These are phyloP conservation scores for Rafetus swinhoei DNA, from an alignment of 2,113 vertebrate species.

Conservation along the genomic window DNA sequence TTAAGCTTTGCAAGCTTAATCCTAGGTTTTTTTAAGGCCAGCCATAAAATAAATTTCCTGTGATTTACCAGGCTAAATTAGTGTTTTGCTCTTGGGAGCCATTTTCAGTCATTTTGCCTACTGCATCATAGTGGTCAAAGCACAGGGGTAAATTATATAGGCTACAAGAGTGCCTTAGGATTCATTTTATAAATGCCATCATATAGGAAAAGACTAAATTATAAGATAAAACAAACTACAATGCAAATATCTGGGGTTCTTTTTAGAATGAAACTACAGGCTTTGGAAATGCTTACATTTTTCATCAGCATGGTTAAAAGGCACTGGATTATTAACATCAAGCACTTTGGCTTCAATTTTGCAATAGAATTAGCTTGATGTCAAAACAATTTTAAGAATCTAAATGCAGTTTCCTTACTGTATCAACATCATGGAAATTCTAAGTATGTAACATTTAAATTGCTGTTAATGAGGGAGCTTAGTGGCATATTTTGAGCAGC, in stretches of 20 bases:
- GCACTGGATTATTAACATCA: not conserved
- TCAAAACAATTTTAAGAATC: constrained; percentile 24
- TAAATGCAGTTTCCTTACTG: not conserved
- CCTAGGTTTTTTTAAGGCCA: not conserved
- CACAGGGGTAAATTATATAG: not conserved
- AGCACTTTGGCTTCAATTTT: not conserved
- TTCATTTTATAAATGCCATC: not conserved
- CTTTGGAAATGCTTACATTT: not conserved
- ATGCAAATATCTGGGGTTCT: not conserved
- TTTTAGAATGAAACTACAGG: not conserved
- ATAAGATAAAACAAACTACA: not conserved
- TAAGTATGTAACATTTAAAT: not conserved
- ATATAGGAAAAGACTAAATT: not conserved
- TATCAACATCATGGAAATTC: not conserved
- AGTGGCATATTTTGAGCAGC: not conserved
- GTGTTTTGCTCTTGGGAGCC: not conserved
- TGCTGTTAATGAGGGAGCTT: not conserved
- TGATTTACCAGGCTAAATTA: not conserved
- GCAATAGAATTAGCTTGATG: not conserved
- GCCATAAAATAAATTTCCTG: not conserved
- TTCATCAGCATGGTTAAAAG: not conserved
- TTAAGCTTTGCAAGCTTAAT: not conserved
- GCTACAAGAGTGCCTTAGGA: not conserved
- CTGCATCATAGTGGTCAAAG: not conserved
- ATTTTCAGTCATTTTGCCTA: not conserved